Conservation (phyloP, 2,888 invertebrate species). For the Helicoverpa assulta region DNA sequence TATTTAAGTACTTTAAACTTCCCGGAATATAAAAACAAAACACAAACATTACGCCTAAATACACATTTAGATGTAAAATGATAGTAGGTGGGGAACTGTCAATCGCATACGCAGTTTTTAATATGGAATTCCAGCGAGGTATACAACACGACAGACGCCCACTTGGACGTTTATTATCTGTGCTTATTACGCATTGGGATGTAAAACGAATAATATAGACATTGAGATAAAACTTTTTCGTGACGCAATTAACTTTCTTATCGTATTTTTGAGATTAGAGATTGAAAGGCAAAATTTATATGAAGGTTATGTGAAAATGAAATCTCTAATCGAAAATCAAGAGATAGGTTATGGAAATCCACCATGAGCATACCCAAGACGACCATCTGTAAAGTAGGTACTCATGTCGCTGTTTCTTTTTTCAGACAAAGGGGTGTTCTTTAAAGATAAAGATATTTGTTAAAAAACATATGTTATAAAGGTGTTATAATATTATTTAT, state of each 20-base stretch:
- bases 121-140: constrained; percentile 36
- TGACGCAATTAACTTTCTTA: too few relatives aligned
- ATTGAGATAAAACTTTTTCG: neutral
- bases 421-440: too few relatives aligned
- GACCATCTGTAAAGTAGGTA: too few relatives aligned
- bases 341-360: too few relatives aligned
- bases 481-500: too few relatives aligned
- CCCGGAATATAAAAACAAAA: constrained; percentile 35
- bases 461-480: too few relatives aligned
- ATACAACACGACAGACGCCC: constrained; percentile 55
- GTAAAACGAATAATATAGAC: constrained; percentile 15
- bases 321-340: too few relatives aligned
- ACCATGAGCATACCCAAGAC: too few relatives aligned
- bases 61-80: constrained; percentile 29
- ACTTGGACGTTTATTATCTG: constrained; percentile 49
- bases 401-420: too few relatives aligned
- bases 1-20: constrained; percentile 22
- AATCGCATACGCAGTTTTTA: constrained; percentile 46
- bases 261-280: neutral
- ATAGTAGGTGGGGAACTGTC: constrained; percentile 28
- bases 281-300: neutral
- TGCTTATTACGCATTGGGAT: constrained; percentile 50
- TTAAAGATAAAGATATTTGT: too few relatives aligned
- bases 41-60: constrained; percentile 3
- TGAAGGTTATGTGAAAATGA: too few relatives aligned